A percentile compares a stretch with the other conserved stretches of the same genome.
phyloP scores from a whole-genome alignment of 2,113 vertebrate species.

The Tragelaphus buxtoni region DNA sequence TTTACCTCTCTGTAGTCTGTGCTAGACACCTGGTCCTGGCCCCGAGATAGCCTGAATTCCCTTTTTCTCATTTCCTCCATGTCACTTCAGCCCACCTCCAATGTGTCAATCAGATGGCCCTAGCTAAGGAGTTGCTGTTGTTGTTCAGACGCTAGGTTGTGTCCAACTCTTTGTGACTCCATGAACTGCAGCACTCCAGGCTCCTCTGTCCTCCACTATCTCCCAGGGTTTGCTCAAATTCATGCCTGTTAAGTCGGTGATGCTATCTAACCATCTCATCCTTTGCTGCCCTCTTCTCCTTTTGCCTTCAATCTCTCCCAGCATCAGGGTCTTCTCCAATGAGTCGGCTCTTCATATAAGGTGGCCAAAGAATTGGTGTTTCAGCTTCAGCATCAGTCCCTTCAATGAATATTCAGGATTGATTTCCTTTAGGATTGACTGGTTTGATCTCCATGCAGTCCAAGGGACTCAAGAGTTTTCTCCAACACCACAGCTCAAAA shows the following conservation, averaged over 20 bases:
- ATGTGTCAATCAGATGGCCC: background rate
- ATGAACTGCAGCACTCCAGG: too few species aligned
- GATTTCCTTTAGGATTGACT: accelerated
- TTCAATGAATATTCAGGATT: accelerated
- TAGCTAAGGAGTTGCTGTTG: too few species aligned
- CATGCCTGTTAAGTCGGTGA: too few species aligned
- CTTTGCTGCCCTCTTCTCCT: background rate
- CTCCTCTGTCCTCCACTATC: too few species aligned
- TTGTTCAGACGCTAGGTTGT: too few species aligned
- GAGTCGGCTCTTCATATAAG: accelerated
- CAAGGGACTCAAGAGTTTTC: background rate
- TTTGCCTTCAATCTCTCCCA: background rate
- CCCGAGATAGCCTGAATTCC: accelerated
- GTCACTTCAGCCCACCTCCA: background rate
- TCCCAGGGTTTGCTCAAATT: too few species aligned
- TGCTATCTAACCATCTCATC: background rate
- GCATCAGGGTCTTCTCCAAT: background rate
- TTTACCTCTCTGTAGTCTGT: background rate
- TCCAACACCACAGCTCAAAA: background rate
- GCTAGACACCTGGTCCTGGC: background rate
- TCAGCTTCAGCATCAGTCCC: background rate
- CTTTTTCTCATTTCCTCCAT: background rate
- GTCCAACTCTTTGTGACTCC: too few species aligned
- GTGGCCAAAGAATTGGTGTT: background rate
- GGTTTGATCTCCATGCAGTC: background rate